Percentiles rank a stretch among this genome's conserved stretches.
These are phyloP conservation scores for Myanophis thanlyinensis DNA, from an alignment of 2,113 vertebrate genomes.

Conservation along the genomic window DNA sequence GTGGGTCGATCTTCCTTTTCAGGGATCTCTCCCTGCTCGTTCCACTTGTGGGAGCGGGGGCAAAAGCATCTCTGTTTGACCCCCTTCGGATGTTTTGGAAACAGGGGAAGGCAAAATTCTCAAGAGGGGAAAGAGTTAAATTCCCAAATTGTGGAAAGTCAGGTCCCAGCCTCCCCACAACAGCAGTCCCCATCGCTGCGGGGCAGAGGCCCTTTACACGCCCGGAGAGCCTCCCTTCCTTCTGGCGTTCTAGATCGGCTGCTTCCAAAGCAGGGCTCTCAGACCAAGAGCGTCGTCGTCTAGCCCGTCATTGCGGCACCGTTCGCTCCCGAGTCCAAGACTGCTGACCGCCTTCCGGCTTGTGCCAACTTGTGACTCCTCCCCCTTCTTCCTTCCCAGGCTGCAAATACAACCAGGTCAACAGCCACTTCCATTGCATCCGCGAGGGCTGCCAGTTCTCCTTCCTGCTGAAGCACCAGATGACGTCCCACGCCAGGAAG, in stretches of 20 bases:
- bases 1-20: background rate
- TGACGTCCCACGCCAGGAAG: conserved; percentile 97
- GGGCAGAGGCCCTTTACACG: background rate
- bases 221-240: background rate
- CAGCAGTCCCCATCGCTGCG: background rate
- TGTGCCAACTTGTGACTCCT: background rate
- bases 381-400: conserved; percentile 69
- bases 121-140: background rate
- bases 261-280: too few relatives aligned
- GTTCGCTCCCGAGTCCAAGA: background rate
- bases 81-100: too few relatives aligned
- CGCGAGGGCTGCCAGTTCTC: conserved; percentile 98
- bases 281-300: background rate
- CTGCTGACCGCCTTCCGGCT: too few relatives aligned
- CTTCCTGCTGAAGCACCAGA: conserved; percentile 99
- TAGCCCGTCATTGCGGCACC: accelerated
- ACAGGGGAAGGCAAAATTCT: background rate
- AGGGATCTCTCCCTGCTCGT: background rate
- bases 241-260: background rate
- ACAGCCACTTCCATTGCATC: conserved; percentile 99
- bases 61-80: background rate
- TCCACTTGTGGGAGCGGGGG: too few relatives aligned
- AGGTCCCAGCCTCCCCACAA: background rate
- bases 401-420: conserved; percentile 99
- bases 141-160: background rate